Base-by-base conservation (phyloP, 1,140 invertebrate species). In the Listronotus bonariensis region DNA sequence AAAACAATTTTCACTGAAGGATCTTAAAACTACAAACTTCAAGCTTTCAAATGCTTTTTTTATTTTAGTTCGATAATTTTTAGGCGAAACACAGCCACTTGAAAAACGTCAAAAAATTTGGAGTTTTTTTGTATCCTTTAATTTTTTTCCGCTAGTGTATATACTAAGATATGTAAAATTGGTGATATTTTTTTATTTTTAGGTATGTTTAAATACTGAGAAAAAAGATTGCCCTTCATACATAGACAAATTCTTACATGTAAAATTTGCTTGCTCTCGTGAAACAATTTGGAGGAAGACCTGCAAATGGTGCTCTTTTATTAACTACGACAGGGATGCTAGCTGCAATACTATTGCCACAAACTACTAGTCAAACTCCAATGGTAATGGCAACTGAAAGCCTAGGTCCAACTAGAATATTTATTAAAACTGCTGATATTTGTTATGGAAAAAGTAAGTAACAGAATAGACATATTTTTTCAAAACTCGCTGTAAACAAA, bases 271-370 rank as follows among this genome's bases (percentile, higher is more conserved):
- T 10, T 91, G 93, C 46, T 92, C 92, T n/a, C 0, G 85, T 96
- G 0, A 86, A 89, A 74, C 88, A 92, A 69, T 95, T 96, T 80
- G 95, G 93, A 74, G 90, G 92, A 18, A 85, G 88, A 66, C 87
- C 92, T 7, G 81, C 88, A 15, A 91, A 91, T 75, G 95, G 95
- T 0, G 92, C 87, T 71, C 77, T 94, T 32, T 82, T 93, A 26
- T 84, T 97, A 17, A 92, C 92, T 3, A 87, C 89, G 0, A 94
- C 92, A 9, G 95, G 94, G 1, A 84, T 97, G 80, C 81, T 95
- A 18, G 89, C 87, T 1, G 85, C 86, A 18, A 78, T 91, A n/a
- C 80, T 87, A 40, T 80, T 88, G 43, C 84, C 85, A 6, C 74
- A 74, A 61, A 60, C 62, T 38, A 74, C 65, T 10, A 69, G 69